A percentile compares a stretch with the other conserved stretches of the same genome.
phyloP scores from a whole-genome alignment of 2,113 vertebrate genomes.

The Sebastes schlegelii region DNA sequence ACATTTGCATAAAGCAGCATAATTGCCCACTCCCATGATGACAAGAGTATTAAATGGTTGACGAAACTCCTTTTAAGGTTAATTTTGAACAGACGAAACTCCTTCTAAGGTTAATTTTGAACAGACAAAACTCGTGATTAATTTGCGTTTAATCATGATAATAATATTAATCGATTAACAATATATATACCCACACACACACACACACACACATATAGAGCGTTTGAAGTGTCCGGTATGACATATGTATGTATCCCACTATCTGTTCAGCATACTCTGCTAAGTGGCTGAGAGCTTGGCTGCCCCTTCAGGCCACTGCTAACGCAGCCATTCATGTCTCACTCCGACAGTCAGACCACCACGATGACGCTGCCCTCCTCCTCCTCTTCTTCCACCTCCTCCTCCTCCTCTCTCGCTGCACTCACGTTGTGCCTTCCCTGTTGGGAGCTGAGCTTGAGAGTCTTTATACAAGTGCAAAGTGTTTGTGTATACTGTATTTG shows the following conservation, averaged over 20 bases:
- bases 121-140: too few relatives aligned
- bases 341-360: conserved; percentile 77
- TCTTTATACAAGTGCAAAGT: conserved; percentile 41
- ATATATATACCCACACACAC: too few relatives aligned
- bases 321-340: conserved; percentile 78
- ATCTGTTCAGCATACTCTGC: conserved; percentile 60
- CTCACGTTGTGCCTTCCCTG: conserved; percentile 52
- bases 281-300: conserved; percentile 73
- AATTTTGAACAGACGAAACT: too few relatives aligned
- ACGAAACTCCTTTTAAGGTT: too few relatives aligned
- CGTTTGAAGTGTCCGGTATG: conserved; percentile 16
- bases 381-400: conserved; percentile 43
- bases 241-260: conserved; percentile 53
- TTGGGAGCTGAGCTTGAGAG: conserved; percentile 37
- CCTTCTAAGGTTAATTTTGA: too few relatives aligned
- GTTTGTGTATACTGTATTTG: conserved; percentile 6
- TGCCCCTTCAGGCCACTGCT: conserved; percentile 74
- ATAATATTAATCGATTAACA: too few relatives aligned
- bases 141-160: too few relatives aligned
- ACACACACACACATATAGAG: neutral
- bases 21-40: too few relatives aligned
- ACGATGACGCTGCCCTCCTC: conserved; percentile 69
- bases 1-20: too few relatives aligned
- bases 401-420: conserved; percentile 21
- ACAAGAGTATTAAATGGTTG: too few relatives aligned